phyloP scores from a whole-genome alignment of 30 jellyfish, hydroid and myxozoan genomes.

The Pelagia noctiluca region DNA sequence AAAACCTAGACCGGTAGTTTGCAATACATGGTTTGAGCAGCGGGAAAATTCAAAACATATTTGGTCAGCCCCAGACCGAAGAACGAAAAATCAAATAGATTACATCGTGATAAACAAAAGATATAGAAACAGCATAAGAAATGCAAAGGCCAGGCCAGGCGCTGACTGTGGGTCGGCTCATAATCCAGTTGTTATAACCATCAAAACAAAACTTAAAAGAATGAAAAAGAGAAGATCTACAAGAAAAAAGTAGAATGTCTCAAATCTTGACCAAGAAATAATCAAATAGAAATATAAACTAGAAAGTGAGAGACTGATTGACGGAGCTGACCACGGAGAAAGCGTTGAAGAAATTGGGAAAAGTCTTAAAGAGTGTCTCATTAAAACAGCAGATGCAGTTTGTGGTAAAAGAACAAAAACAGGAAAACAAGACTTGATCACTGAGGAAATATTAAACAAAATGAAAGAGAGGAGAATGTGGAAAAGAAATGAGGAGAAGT shows the following conservation, averaged over 20 bases:
- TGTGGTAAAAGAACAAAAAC: no score
- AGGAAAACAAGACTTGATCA: no score
- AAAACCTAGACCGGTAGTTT: neutral
- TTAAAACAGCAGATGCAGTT: no score
- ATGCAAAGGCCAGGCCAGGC: slow-evolving; percentile 23
- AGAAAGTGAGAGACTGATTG: no score
- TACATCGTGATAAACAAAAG: slow-evolving; percentile 12
- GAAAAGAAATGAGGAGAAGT: no score
- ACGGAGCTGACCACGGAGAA: no score
- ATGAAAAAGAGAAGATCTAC: neutral
- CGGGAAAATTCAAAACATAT: neutral
- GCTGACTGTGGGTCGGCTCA: slow-evolving; percentile 44
- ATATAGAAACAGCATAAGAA: slow-evolving; percentile 11
- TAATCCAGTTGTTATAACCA: slow-evolving; percentile 9
- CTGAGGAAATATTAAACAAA: no score
- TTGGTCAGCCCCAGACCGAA: slow-evolving; percentile 30
- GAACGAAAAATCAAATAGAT: slow-evolving; percentile 21
- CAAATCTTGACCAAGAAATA: no score
- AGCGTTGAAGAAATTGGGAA: no score
- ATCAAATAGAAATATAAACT: no score
- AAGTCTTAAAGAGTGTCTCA: no score
- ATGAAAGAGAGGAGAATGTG: no score
- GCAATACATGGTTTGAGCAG: slow-evolving; percentile 48
- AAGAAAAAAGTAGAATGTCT: slow-evolving; percentile 14
- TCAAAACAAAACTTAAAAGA: slow-evolving; percentile 15